A percentile compares a stretch with the other conserved stretches of the same genome.
Evolutionary conservation across 2,113 vertebrate species (phyloP).

Genomic region (Burhinus bistriatus): DNA sequence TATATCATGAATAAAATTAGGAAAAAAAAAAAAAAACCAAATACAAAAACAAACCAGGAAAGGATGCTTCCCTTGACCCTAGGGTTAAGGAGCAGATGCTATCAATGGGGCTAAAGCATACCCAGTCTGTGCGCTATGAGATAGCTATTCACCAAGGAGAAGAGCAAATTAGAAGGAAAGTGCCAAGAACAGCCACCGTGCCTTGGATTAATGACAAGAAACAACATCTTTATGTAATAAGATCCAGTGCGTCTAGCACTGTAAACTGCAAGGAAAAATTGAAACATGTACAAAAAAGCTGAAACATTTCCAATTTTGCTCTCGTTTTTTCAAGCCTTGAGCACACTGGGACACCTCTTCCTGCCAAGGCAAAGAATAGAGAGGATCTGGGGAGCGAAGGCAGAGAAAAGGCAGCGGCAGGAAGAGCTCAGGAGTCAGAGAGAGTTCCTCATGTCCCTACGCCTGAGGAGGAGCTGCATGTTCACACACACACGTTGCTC

Average conservation of each 20-base stretch:
- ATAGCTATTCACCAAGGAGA: slow-evolving; percentile 23
- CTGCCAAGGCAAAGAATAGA: slow-evolving; percentile 43
- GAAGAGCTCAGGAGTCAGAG: not conserved
- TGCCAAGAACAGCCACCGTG: slow-evolving; percentile 47
- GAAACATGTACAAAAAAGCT: slow-evolving; percentile 52
- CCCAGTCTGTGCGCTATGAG: not conserved
- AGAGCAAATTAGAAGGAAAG: slow-evolving; percentile 12
- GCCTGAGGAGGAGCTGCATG: not conserved
- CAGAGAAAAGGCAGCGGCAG: slow-evolving; percentile 2
- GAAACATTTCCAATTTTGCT: slow-evolving; percentile 57
- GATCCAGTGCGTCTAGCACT: slow-evolving; percentile 51
- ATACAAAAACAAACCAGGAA: not conserved
- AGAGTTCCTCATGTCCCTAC: accelerated
- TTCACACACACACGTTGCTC: not conserved
- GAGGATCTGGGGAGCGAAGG: not conserved
- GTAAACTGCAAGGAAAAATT: slow-evolving; percentile 61
- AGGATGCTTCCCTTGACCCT: not conserved
- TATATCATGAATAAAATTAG: not conserved
- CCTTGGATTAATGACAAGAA: slow-evolving; percentile 67
- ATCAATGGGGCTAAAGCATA: not conserved
- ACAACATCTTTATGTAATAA: slow-evolving; percentile 56
- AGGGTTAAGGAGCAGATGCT: not conserved
- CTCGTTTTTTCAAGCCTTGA: slow-evolving; percentile 34
- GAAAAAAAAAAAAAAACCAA: not conserved
- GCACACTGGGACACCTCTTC: slow-evolving; percentile 41